Percentiles rank a stretch among this genome's conserved stretches.
phyloP scores from a whole-genome alignment of 2,888 invertebrate species.

The Apamea crenata region DNA sequence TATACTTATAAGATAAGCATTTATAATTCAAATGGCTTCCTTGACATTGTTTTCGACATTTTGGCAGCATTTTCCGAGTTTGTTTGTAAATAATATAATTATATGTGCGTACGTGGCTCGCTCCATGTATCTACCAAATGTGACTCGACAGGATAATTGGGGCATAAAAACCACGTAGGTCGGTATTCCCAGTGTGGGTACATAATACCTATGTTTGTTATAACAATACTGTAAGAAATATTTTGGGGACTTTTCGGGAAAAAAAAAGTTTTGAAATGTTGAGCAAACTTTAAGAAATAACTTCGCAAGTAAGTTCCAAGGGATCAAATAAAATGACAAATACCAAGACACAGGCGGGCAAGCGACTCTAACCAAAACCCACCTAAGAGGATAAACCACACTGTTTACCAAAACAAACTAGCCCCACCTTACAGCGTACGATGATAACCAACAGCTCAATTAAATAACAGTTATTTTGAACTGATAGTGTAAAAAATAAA shows the following conservation, averaged over 20 bases:
- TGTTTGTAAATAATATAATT: slow-evolving; percentile 52
- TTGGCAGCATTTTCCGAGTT: slow-evolving; percentile 47
- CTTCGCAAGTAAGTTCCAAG: neutral
- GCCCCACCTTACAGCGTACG: neutral
- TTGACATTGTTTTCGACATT: slow-evolving; percentile 57
- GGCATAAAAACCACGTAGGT: slow-evolving; percentile 1
- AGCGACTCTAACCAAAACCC: neutral
- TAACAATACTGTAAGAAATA: neutral
- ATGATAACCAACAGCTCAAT: slow-evolving; percentile 48
- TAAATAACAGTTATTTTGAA: slow-evolving; percentile 62
- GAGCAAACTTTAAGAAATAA: neutral
- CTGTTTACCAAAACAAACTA: slow-evolving; percentile 33
- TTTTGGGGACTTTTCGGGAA: neutral
- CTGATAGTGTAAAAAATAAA: slow-evolving; percentile 62
- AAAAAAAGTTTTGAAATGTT: neutral
- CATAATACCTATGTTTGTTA: neutral
- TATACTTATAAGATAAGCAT: slow-evolving; percentile 38
- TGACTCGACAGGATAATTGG: slow-evolving; percentile 43
- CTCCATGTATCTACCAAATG: slow-evolving; percentile 41
- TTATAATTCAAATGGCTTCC: slow-evolving; percentile 40
- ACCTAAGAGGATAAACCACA: neutral
- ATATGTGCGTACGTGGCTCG: slow-evolving; percentile 57
- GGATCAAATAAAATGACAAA: neutral
- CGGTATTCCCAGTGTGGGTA: slow-evolving; percentile 9
- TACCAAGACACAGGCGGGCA: neutral